Evolutionary conservation across 2,888 invertebrate genomes (phyloP).

Genomic region (Morpho achilles): DNA sequence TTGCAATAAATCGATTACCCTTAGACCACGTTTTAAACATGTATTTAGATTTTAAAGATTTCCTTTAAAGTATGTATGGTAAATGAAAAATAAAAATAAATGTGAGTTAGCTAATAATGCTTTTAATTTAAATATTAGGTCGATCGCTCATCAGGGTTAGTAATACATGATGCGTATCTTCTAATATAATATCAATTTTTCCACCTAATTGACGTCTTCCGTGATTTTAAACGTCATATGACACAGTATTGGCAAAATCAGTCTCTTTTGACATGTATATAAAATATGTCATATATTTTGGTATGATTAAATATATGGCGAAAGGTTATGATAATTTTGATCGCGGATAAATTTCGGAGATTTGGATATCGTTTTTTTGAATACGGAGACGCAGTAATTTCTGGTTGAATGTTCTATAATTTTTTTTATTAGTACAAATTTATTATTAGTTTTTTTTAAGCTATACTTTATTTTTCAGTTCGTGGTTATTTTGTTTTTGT

Average conservation of each 20-base stretch:
- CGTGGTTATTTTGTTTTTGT: conserved; percentile 34
- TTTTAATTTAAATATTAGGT: too few relatives aligned
- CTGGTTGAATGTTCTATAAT: conserved; percentile 40
- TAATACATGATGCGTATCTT: conserved; percentile 12
- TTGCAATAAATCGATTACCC: too few relatives aligned
- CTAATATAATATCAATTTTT: conserved; percentile 16
- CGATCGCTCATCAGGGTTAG: neutral
- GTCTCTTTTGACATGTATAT: conserved; percentile 14
- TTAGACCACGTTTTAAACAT: too few relatives aligned
- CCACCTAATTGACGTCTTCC: conserved; percentile 51
- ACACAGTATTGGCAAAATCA: conserved; percentile 14
- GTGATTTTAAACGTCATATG: conserved; percentile 31
- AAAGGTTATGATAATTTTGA: neutral
- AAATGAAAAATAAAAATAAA: too few relatives aligned
- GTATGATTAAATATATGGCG: conserved; percentile 16
- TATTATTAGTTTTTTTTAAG: conserved; percentile 53
- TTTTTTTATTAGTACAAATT: conserved; percentile 66
- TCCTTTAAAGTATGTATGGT: too few relatives aligned
- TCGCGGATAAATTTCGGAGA: too few relatives aligned
- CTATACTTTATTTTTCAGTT: conserved; percentile 52
- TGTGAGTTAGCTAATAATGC: too few relatives aligned
- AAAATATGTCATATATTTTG: conserved; percentile 17
- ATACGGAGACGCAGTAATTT: conserved; percentile 2
- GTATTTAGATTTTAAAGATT: too few relatives aligned
- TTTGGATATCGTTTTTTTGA: neutral